Percentiles rank a stretch among this genome's conserved stretches.
phyloP scores from a whole-genome alignment of 1,140 invertebrate species.

The Lycorma delicatula region DNA sequence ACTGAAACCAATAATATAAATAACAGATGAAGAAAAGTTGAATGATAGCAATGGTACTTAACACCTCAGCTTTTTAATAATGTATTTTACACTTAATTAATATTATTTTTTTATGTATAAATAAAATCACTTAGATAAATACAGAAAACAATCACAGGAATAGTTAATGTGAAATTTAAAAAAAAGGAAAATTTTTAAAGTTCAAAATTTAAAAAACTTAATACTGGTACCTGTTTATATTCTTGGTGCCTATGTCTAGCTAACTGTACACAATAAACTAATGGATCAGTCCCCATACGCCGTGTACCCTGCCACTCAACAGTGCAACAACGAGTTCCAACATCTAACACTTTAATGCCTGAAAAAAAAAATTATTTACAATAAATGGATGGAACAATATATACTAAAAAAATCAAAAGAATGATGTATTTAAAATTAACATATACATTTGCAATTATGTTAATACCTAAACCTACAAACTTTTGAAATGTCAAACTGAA shows the following conservation, averaged over 20 bases:
- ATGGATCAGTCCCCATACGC: conserved; percentile 47
- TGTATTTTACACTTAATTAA: not conserved
- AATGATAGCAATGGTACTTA: not conserved
- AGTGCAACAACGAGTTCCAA: conserved; percentile 37
- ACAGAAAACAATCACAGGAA: not conserved
- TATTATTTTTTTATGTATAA: not conserved
- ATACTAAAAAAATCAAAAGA: too few species aligned
- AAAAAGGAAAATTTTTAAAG: not conserved
- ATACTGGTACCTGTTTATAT: conserved; percentile 45
- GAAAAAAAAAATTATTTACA: conserved; percentile 18
- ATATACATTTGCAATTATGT: too few species aligned
- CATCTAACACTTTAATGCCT: conserved; percentile 47
- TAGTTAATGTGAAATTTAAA: conserved; percentile 11
- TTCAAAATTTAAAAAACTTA: too few species aligned
- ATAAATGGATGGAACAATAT: too few species aligned
- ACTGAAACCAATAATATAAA: too few species aligned
- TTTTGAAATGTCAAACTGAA: too few species aligned
- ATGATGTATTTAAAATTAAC: too few species aligned
- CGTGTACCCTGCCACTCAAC: conserved; percentile 47
- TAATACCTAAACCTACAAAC: too few species aligned
- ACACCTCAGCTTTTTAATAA: not conserved
- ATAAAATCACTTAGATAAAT: not conserved
- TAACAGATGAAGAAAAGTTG: too few species aligned
- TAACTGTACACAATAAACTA: conserved; percentile 56
- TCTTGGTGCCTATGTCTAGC: conserved; percentile 49